These are phyloP conservation scores for Reticulitermes speratus DNA, from an alignment of 1,140 invertebrate species.

Conservation along the genomic window DNA sequence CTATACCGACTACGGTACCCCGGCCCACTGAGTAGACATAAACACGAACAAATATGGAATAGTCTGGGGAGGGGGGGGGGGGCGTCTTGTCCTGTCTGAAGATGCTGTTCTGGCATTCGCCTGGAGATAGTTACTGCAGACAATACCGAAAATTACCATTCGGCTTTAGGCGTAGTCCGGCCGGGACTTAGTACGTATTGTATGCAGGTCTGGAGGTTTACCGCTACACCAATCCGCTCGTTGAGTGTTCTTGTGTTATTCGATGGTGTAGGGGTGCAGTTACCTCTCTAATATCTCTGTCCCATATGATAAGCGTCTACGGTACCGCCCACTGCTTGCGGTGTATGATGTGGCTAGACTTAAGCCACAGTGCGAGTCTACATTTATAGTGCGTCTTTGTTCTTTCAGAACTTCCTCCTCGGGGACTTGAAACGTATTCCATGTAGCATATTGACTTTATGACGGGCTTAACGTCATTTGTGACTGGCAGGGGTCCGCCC, in stretches of 20 bases:
- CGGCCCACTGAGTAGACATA: too few relatives aligned
- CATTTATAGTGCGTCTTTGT: not conserved
- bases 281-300: not conserved
- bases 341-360: not conserved
- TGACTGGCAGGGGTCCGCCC: not conserved
- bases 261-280: not conserved
- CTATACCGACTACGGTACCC: too few relatives aligned
- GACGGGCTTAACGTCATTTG: not conserved
- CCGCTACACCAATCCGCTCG: too few relatives aligned
- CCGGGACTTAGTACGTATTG: too few relatives aligned
- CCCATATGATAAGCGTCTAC: not conserved
- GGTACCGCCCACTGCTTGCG: not conserved
- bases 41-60: too few relatives aligned
- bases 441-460: constrained; percentile 1
- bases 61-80: too few relatives aligned
- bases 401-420: not conserved
- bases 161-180: too few relatives aligned
- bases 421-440: not conserved
- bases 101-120: too few relatives aligned
- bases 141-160: too few relatives aligned
- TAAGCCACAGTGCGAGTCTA: not conserved
- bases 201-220: too few relatives aligned
- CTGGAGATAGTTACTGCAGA: too few relatives aligned
- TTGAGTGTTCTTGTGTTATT: not conserved
- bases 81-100: too few relatives aligned